Evolutionary conservation across 1,140 invertebrate species (phyloP), one percentile per base, ranked within the genome.

Genomic region (Orius insidiosus): DNA sequence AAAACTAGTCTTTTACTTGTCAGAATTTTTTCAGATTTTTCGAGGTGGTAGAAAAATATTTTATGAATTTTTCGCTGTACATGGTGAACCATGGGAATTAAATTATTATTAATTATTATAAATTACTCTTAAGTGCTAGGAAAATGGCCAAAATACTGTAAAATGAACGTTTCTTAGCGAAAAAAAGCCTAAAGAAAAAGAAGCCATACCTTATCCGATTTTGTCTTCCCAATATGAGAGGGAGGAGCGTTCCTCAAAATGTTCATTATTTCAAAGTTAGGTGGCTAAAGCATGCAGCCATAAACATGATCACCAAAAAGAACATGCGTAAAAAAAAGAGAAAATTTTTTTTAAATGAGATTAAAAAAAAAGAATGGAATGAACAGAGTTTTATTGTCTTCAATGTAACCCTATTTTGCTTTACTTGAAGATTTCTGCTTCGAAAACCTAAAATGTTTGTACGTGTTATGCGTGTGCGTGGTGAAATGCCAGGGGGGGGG

Each of bases 211-310:
- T 88, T 84, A 57, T 80, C 79, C 5, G 83, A 86, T 65, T 82
- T 85, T 56, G 75, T 84, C 73, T 78, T 86, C 62, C 74, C 72
- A 61, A 80, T 62, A 71, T 84, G 74, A 55, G 82, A 86, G 15
- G 83, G 82, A 53, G 80, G 80, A 43, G 80, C 81, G 68, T 80
- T 75, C 60, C 81, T 74, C 49, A 86, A 68, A 55, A 74, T 69
- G 60, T 77, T 70, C 66, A 86, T 74, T 57, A 78, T 71, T 59
- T 76, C 72, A 63, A 83, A 74, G 67, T 84, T 83, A 51, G 72
- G 60, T 58, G 79, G 77, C 79, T 81, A 36, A 24, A 37, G 15
- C 35, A 41, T 15, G 24, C 10, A 45, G 32, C 55, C 63, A 68
- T 71, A n/a, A n/a, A 86, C 62, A 55, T 63, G 65, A 63, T 63